Evolutionary conservation across 2,113 vertebrate species (phyloP).

Genomic region (Ailurus styani): DNA sequence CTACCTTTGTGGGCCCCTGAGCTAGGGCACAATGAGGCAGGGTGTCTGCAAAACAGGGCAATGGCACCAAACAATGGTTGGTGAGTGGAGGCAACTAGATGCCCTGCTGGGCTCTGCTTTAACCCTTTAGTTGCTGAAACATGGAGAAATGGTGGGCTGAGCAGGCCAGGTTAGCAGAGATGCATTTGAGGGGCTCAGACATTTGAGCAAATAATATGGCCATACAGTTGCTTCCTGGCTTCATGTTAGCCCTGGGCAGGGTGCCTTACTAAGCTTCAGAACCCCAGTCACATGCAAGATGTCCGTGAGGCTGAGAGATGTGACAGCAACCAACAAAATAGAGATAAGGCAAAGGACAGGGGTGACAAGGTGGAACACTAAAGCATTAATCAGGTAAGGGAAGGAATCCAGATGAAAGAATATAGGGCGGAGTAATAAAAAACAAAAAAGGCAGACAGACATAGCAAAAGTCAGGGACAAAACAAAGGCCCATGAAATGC

Average conservation of each 20-base stretch:
- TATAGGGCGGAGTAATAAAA: neutral
- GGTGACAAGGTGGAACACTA: neutral
- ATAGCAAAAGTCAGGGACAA: neutral
- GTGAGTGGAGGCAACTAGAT: neutral
- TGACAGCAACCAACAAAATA: neutral
- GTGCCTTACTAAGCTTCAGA: neutral
- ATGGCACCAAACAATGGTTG: neutral
- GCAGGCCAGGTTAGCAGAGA: neutral
- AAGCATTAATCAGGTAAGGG: fast-evolving
- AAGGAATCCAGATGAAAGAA: neutral
- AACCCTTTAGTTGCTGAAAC: neutral
- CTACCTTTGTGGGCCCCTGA: neutral
- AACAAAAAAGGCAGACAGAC: neutral
- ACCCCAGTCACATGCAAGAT: neutral
- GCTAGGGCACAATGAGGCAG: neutral
- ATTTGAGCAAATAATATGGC: neutral
- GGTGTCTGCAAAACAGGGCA: neutral
- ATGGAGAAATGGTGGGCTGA: neutral
- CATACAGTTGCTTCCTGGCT: neutral
- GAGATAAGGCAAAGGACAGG: neutral
- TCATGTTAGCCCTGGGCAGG: neutral
- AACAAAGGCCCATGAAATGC: neutral
- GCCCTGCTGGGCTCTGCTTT: neutral
- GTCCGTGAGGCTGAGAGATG: neutral
- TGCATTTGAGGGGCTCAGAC: neutral